Evolutionary conservation across 23 tunicate species (phyloP).

Genomic region (Trididemnum nubilum): DNA sequence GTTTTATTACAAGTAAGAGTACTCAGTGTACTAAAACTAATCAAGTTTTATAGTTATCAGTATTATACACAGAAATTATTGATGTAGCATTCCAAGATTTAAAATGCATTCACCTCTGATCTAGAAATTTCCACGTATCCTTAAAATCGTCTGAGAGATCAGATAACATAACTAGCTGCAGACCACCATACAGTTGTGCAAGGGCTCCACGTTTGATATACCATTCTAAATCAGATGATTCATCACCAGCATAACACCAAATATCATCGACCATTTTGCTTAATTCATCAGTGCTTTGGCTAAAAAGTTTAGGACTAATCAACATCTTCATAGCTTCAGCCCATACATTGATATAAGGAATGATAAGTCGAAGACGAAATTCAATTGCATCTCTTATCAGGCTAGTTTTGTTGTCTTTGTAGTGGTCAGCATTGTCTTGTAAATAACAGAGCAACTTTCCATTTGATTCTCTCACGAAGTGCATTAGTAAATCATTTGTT

Average conservation of each 20-base stretch:
- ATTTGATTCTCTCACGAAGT: constrained; percentile 62
- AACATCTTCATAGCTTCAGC: constrained; percentile 68
- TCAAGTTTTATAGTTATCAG: too few relatives aligned
- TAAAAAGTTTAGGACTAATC: constrained; percentile 40
- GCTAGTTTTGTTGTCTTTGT: constrained; percentile 16
- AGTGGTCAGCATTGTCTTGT: constrained; percentile 17
- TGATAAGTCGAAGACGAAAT: constrained; percentile 65
- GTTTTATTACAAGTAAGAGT: too few relatives aligned
- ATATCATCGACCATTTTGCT: constrained; percentile 83
- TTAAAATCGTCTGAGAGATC: constrained; percentile 81
- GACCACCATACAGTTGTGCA: constrained; percentile 66
- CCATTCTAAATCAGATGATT: constrained; percentile 80
- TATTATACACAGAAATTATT: too few relatives aligned
- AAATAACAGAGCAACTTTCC: constrained; percentile 33
- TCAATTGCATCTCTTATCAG: constrained; percentile 60
- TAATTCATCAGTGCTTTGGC: constrained; percentile 41
- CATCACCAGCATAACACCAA: constrained; percentile 88
- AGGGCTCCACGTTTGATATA: constrained; percentile 80
- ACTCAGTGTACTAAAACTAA: too few relatives aligned
- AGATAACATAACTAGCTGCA: constrained; percentile 67
- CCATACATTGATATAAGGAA: constrained; percentile 75
- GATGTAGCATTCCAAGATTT: too few relatives aligned
- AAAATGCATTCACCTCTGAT: constrained; percentile 89
- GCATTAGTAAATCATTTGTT: constrained; percentile 65
- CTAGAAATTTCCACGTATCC: constrained; percentile 85